These are phyloP conservation scores for Cairina moschata DNA, from an alignment of 2,113 vertebrate genomes.

Conservation along the genomic window DNA sequence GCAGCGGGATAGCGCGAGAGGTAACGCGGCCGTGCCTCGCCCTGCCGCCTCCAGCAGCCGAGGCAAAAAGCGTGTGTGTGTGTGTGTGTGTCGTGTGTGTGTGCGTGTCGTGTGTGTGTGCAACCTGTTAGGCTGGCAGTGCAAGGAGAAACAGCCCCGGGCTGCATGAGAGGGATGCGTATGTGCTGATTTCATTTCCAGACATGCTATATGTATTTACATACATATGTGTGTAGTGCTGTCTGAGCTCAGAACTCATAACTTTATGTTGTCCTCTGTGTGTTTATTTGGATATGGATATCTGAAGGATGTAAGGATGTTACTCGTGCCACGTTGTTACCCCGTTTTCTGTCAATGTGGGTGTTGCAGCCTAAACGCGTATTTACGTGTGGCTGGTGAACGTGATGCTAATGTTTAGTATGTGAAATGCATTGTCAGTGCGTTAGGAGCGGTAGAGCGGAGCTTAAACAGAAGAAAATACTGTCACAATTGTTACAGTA, in stretches of 20 bases:
- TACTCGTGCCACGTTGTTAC: neutral
- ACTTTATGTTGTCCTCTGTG: rapidly evolving
- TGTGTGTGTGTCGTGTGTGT: too few relatives aligned
- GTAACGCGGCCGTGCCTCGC: too few relatives aligned
- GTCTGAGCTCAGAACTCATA: neutral
- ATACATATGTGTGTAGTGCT: rapidly evolving
- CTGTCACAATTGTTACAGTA: neutral
- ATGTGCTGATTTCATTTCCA: neutral
- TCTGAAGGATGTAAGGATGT: neutral
- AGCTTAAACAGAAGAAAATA: neutral
- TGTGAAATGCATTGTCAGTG: neutral
- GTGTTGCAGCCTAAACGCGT: neutral
- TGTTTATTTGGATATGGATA: neutral
- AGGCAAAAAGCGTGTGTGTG: neutral
- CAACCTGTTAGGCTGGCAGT: neutral
- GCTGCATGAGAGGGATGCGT: rapidly evolving
- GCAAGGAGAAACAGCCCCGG: neutral
- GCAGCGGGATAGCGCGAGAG: neutral
- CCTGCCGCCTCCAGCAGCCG: rapidly evolving
- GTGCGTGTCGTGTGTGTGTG: neutral
- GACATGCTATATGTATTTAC: neutral
- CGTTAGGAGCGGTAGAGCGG: neutral
- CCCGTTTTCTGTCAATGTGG: neutral
- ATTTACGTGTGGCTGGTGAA: neutral
- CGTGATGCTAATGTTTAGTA: neutral